A percentile compares a stretch with the other conserved stretches of the same genome.
Evolutionary conservation across 2,888 invertebrate species (phyloP).

Genomic region (Rhingia campestris): DNA sequence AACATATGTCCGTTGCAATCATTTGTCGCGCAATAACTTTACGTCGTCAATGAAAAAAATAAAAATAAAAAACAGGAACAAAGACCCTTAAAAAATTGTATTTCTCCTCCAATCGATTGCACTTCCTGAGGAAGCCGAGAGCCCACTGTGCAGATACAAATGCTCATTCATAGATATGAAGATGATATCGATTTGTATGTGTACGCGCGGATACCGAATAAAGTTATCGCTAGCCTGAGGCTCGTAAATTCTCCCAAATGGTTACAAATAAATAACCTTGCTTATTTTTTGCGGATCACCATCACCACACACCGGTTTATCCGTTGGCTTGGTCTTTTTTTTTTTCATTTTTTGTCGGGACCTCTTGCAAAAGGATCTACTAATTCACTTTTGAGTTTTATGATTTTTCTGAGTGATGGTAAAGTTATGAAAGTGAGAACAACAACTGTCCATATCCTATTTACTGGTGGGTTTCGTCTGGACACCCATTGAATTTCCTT

Average conservation of each 20-base stretch:
- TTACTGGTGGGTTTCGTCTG: slow-evolving; percentile 18
- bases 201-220: slow-evolving; percentile 15
- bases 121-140: slow-evolving; percentile 53
- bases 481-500: slow-evolving; percentile 48
- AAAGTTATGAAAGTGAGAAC: slow-evolving; percentile 49
- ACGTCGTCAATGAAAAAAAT: slow-evolving; percentile 51
- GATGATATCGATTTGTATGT: slow-evolving; percentile 30
- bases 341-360: not conserved
- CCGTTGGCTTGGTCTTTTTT: slow-evolving; percentile 30
- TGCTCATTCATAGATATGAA: slow-evolving; percentile 30
- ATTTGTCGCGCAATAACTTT: slow-evolving; percentile 73
- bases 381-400: slow-evolving; percentile 65
- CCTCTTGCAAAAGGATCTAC: slow-evolving; percentile 19
- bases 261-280: slow-evolving; percentile 58
- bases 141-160: slow-evolving; percentile 15
- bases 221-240: slow-evolving; percentile 41
- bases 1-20: slow-evolving; percentile 73
- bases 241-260: slow-evolving; percentile 60
- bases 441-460: slow-evolving; percentile 40
- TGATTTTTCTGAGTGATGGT: slow-evolving; percentile 68
- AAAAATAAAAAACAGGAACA: slow-evolving; percentile 1
- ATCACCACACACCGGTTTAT: slow-evolving; percentile 60
- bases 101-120: slow-evolving; percentile 51
- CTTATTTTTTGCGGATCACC: slow-evolving; percentile 50
- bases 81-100: slow-evolving; percentile 36